Percentiles rank a stretch among this genome's conserved stretches.
Evolutionary conservation across 2,888 invertebrate genomes (phyloP).

Genomic region (Drosophila helvetica): DNA sequence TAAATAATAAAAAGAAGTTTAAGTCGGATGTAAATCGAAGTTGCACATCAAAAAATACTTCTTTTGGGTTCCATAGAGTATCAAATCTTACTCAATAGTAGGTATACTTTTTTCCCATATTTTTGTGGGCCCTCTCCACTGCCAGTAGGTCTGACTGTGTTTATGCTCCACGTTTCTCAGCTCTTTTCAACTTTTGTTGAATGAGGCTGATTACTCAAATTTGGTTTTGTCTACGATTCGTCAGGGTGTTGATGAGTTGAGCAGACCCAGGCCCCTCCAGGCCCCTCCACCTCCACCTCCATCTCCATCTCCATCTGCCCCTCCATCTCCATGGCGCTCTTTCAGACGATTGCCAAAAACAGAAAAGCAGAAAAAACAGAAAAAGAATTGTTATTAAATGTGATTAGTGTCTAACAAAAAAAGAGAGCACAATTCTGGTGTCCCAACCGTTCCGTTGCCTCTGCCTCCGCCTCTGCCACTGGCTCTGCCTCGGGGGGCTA

Average conservation of each 20-base stretch:
- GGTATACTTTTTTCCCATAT: conserved; percentile 1
- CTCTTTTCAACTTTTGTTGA: conserved; percentile 53
- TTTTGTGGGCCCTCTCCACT: conserved; percentile 45
- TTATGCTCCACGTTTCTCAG: conserved; percentile 63
- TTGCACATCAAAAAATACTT: not conserved
- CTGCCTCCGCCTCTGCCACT: not conserved
- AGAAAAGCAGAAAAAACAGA: not conserved
- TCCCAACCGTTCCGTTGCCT: conserved; percentile 11
- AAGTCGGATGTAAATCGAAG: not conserved
- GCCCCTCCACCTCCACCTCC: not conserved
- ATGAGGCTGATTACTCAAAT: conserved; percentile 77
- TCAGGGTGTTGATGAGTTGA: conserved; percentile 67
- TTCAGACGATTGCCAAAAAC: conserved; percentile 44
- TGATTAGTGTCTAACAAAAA: conserved; percentile 67
- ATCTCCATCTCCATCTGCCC: not conserved
- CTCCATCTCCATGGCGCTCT: no score
- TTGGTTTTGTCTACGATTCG: conserved; percentile 73
- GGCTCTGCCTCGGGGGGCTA: conserved; percentile 14
- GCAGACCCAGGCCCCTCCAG: conserved; percentile 15
- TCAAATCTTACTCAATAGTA: not conserved
- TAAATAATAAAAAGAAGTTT: no score
- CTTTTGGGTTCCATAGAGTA: conserved; percentile 9
- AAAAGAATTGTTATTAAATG: conserved; percentile 71
- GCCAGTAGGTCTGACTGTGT: conserved; percentile 18
- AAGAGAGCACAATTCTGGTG: conserved; percentile 65